Evolutionary conservation across 2,888 invertebrate genomes (phyloP).

Genomic region (Mesodorylaimus sp.): DNA sequence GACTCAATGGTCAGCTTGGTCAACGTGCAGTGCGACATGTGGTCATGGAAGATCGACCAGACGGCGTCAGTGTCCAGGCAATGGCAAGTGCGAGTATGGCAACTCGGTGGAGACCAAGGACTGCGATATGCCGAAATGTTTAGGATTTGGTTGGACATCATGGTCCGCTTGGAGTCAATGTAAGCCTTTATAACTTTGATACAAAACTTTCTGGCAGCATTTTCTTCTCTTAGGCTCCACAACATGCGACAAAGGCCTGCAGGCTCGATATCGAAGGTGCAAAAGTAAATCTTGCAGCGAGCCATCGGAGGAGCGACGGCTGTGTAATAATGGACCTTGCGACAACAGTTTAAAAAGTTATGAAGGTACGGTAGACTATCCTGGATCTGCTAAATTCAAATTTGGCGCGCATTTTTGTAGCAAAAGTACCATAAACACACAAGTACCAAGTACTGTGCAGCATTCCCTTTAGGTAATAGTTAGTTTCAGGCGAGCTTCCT

Average conservation of each 20-base stretch:
- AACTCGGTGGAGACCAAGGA: background rate
- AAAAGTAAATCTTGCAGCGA: background rate
- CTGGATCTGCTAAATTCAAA: no score
- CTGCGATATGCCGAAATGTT: background rate
- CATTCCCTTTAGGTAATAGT: no score
- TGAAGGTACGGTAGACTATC: no score
- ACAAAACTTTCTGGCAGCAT: no score
- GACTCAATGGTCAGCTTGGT: conserved; percentile 18
- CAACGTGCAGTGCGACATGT: conserved; percentile 15
- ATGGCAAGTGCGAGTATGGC: background rate
- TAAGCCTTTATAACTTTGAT: background rate
- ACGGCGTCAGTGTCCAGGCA: conserved; percentile 19
- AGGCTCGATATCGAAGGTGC: background rate
- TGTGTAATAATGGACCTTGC: no score
- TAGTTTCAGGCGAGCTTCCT: no score
- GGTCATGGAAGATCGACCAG: conserved; percentile 23
- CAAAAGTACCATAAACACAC: no score
- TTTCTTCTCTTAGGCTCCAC: no score
- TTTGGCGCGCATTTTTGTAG: no score
- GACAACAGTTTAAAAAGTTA: no score
- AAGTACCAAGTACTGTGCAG: no score
- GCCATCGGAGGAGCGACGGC: background rate
- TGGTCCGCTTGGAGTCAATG: background rate
- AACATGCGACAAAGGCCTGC: conserved; percentile 1
- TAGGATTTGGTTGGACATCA: no score